phyloP scores from a whole-genome alignment of 2,797 vertebrate genomes.

The Megaceryle alcyon region DNA sequence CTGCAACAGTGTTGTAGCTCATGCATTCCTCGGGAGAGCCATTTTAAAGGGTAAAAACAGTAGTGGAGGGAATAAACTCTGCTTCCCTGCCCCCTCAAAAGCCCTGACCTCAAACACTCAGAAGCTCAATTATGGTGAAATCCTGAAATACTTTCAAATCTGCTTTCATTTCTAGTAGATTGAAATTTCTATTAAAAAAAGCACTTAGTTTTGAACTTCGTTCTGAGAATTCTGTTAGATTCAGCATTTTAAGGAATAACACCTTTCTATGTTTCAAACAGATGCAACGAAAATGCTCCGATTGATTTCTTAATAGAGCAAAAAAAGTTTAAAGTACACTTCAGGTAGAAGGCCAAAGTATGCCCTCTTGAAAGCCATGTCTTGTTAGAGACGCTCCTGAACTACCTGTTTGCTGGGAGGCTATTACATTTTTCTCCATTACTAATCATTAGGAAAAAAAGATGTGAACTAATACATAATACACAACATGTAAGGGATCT shows the following conservation, averaged over 20 bases:
- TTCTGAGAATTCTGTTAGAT: neutral
- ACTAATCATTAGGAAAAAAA: neutral
- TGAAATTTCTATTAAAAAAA: neutral
- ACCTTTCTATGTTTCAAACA: neutral
- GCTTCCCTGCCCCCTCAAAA: neutral
- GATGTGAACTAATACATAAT: rapidly evolving
- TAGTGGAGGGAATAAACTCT: neutral
- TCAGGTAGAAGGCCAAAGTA: neutral
- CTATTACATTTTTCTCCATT: neutral
- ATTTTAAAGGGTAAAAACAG: neutral
- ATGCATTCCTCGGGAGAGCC: neutral
- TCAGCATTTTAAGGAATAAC: neutral
- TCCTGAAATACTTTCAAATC: neutral
- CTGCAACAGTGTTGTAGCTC: neutral
- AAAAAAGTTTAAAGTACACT: neutral
- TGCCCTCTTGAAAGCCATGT: neutral
- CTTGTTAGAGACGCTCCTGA: neutral
- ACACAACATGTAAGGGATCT: neutral
- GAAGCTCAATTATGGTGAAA: neutral
- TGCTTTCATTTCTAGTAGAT: neutral
- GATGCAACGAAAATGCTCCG: neutral
- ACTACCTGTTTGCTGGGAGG: neutral
- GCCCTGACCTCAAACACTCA: neutral
- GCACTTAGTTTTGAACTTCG: neutral
- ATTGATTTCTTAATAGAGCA: neutral